Evolutionary conservation across 2,113 vertebrate species (phyloP).

Genomic region (Siphamia tubifer): DNA sequence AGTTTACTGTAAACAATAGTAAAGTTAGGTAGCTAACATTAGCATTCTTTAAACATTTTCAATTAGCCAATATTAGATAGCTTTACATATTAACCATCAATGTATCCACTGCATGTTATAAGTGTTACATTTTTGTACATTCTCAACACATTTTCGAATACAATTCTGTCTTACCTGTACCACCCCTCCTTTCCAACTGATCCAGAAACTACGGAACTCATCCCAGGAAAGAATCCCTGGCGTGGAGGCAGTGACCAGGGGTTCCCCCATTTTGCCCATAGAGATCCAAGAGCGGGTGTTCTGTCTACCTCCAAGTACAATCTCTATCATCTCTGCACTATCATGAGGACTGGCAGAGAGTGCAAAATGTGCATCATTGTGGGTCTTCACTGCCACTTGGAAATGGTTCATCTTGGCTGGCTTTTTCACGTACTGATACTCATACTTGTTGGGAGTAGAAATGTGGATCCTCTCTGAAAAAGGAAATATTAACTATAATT

Average conservation of each 20-base stretch:
- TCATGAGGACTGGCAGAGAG: conserved; percentile 88
- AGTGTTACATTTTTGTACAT: too few species aligned
- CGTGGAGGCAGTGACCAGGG: conserved; percentile 80
- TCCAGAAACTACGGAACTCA: conserved; percentile 93
- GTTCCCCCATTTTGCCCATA: conserved; percentile 88
- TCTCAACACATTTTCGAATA: too few species aligned
- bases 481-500: not conserved
- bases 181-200: conserved; percentile 86
- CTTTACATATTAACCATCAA: too few species aligned
- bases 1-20: too few species aligned
- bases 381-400: conserved; percentile 87
- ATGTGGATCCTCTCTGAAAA: conserved; percentile 92
- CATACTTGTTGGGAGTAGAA: conserved; percentile 93
- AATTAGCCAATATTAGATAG: too few species aligned
- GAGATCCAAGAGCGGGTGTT: conserved; percentile 91
- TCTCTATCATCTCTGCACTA: conserved; percentile 87
- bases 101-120: too few species aligned
- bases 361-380: conserved; percentile 89
- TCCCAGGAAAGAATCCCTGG: conserved; percentile 91
- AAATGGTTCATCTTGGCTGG: conserved; percentile 85
- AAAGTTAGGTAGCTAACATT: too few species aligned
- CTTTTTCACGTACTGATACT: conserved; percentile 93
- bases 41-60: too few species aligned
- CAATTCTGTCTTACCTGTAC: conserved; percentile 81
- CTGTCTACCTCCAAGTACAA: conserved; percentile 89